Evolutionary conservation across 1,140 invertebrate species (phyloP).

Genomic region (Sycophila sp.): DNA sequence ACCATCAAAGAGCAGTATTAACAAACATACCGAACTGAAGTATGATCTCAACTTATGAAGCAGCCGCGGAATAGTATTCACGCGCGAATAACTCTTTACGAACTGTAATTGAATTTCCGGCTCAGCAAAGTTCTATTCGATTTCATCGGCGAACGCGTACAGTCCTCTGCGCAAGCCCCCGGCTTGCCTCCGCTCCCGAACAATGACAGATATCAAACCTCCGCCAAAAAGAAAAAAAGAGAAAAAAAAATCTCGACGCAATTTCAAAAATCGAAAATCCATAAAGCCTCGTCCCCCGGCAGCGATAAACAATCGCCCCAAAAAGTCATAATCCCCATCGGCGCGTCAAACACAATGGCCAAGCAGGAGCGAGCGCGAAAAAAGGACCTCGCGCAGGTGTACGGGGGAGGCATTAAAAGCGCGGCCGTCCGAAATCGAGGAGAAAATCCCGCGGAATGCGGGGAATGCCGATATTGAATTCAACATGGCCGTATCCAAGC

Average conservation of each 20-base stretch:
- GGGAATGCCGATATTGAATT: conserved; percentile 67
- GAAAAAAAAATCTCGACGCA: neutral
- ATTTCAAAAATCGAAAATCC: conserved; percentile 34
- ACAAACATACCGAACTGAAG: too few species aligned
- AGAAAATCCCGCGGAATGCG: conserved; percentile 59
- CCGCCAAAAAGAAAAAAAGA: neutral
- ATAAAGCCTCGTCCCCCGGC: conserved; percentile 7
- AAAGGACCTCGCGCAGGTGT: conserved; percentile 37
- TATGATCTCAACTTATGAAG: too few species aligned
- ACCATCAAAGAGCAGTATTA: too few species aligned
- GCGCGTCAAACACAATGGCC: neutral
- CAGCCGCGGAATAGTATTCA: neutral
- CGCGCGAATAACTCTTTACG: neutral
- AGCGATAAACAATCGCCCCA: conserved; percentile 25
- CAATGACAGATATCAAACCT: too few species aligned
- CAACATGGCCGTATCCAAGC: conserved; percentile 64
- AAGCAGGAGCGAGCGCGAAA: neutral
- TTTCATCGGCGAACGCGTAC: neutral
- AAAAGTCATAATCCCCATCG: conserved; percentile 18
- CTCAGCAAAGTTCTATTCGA: conserved; percentile 3
- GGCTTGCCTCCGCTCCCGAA: neutral
- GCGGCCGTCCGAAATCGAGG: conserved; percentile 50
- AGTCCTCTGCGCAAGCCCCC: neutral
- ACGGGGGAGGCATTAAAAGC: conserved; percentile 48
- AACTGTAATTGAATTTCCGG: conserved; percentile 27